Evolutionary conservation across 2,113 vertebrate genomes (phyloP), one percentile per base, ranked within the genome.

Genomic region (Grantiella picta): DNA sequence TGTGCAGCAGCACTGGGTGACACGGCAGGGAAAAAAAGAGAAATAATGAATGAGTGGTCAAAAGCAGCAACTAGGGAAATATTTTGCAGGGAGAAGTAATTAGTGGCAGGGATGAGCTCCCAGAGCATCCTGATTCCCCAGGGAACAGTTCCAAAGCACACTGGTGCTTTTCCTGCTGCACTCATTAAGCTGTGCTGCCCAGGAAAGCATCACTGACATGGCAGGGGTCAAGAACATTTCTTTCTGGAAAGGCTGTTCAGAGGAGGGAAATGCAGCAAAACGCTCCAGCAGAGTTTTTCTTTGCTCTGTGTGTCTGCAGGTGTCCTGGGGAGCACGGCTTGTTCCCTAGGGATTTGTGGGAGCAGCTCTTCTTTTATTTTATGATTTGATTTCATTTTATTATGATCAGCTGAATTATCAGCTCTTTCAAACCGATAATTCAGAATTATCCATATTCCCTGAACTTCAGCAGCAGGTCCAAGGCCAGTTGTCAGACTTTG

Each of bases 321-420:
- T 27, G n/a, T 22, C 28, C 47, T 17, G 21, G 33, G 44, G 10
- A 63, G 44, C 44, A 4, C 31, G 10, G 33, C 24, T 77, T 25
- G 23, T 2, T 21, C 57, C 63, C 4, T 0, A 12, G 61, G 52
- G 14, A 3, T n/a, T 10, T n/a, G 36, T 14, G 33, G 1, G 1
- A 88, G 44, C 42, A 69, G 17, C 54, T 44, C 40, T 42, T 42
- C 10, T 38, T 38, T 38, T 38, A 38, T 38, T 38, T 38, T 38
- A 38, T n/a, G n/a, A n/a, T n/a, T n/a, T n/a, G n/a, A n/a, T 38
- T 38, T 8, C 10, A 38, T 38, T 38, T 38, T 38, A 38, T 38
- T 38, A 10, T 38, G 8, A 38, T 38, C 36, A 38, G 36, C 36
- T 38, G 36, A 38, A 38, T 10, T 38, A 38, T 38, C 36, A 38